Conservation (phyloP, 2,113 vertebrate species). For the Setophaga kirtlandii region DNA sequence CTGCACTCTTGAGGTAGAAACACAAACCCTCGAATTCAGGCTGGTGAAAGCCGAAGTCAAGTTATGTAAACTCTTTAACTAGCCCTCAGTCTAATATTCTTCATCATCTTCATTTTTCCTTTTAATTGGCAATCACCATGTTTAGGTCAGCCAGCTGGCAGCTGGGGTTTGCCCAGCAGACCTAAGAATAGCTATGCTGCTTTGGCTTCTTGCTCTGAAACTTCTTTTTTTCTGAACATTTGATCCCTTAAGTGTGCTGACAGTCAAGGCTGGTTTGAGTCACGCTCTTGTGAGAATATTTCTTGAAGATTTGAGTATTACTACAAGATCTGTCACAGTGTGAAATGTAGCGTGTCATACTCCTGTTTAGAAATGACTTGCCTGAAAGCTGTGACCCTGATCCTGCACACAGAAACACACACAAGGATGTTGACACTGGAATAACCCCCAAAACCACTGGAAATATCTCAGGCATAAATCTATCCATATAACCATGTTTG, state of each 20-base stretch:
- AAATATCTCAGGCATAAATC: not conserved
- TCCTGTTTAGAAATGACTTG: not conserved
- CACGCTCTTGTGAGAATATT: not conserved
- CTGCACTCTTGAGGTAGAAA: not conserved
- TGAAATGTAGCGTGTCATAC: not conserved
- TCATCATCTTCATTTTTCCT: not conserved
- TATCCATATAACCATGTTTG: not conserved
- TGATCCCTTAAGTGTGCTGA: not conserved
- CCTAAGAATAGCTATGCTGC: not conserved
- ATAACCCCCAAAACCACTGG: not conserved
- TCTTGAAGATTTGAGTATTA: not conserved
- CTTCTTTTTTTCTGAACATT: not conserved
- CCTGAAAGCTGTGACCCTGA: not conserved
- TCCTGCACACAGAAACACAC: not conserved
- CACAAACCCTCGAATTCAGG: not conserved
- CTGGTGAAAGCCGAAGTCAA: not conserved
- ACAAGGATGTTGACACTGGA: not conserved
- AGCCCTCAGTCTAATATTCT: not conserved
- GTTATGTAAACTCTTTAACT: not conserved
- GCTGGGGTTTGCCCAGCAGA: not conserved
- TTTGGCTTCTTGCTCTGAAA: not conserved
- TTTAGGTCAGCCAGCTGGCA: not conserved
- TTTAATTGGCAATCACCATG: not conserved
- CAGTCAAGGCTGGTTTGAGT: not conserved
- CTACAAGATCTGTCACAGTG: not conserved